Evolutionary conservation across 2,888 invertebrate genomes (phyloP), one percentile per base, ranked within the genome.

Genomic region (Hirtodrosophila duncani): DNA sequence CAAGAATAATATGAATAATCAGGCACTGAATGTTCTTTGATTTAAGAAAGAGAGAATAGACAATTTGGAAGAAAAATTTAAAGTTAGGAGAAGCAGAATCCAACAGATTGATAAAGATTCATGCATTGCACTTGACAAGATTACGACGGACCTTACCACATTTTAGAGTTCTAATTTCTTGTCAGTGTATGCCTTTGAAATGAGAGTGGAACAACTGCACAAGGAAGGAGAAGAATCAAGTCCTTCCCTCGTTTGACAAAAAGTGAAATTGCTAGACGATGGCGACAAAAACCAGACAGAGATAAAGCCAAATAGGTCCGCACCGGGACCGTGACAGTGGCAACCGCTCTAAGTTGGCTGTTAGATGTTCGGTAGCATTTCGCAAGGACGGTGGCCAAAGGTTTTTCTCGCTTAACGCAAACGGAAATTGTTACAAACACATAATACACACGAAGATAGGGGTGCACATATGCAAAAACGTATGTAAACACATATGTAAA

Each of bases 201-300:
- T 81, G n/a, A n/a, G n/a, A n/a, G n/a, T 75, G 60, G 71, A 71
- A 58, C 53, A 64, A 36, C 23, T 48, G 46, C 29, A 41, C 46
- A 36, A 37, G 72, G 31, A 61, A 56, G 46, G 30, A 58, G 30
- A 44, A 44, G 24, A 46, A 53, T n/a, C n/a, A 56, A 63, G 33
- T 26, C 45, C 51, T 56, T 34, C 64, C 63, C 63, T 63, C 67
- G 67, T 37, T 46, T 52, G 38, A 38, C 69, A 78, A 71, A 80
- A 72, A 71, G 81, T 78, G 81, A 71, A 78, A 81, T 46, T 64
- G 78, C 68, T 74, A 68, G 69, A 72, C 62, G 65, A 55, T 43
- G 72, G 67, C 43, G 42, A 61, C 52, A 46, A 67, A 67, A 67
- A 74, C 49, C 51, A 26, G 50, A 21, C 67, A 70, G 63, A 43